Evolutionary conservation across 2,797 vertebrate genomes (phyloP).

Genomic region (Centropyge bicolor): DNA sequence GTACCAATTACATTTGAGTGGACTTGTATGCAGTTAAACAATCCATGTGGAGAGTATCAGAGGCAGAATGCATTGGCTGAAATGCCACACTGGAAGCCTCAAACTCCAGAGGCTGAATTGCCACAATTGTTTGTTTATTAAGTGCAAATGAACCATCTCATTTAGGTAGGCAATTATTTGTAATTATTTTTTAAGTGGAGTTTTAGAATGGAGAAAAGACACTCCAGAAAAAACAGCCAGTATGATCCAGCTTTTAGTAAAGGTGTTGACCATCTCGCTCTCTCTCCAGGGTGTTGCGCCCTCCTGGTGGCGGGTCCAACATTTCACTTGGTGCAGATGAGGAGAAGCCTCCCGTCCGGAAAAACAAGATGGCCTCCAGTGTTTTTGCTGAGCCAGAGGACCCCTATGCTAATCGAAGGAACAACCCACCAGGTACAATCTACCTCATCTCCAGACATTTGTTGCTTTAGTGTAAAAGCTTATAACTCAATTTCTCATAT

Average conservation of each 20-base stretch:
- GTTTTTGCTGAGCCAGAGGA: conserved; percentile 96
- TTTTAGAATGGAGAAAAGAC: not conserved
- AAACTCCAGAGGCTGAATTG: too few species aligned
- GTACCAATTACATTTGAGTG: too few species aligned
- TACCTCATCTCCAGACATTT: not conserved
- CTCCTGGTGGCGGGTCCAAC: conserved; percentile 96
- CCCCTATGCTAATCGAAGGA: conserved; percentile 88
- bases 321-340: conserved; percentile 92
- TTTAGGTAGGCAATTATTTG: not conserved
- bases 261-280: conserved; percentile 4
- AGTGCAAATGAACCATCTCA: not conserved
- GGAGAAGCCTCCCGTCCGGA: conserved; percentile 87
- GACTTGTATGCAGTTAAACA: too few species aligned
- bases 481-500: not conserved
- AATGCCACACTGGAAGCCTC: too few species aligned
- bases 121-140: not conserved
- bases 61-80: too few species aligned
- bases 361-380: conserved; percentile 96
- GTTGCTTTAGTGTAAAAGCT: not conserved
- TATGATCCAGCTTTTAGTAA: not conserved
- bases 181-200: not conserved
- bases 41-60: too few species aligned
- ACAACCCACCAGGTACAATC: conserved; percentile 87
- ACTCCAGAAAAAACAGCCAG: not conserved
- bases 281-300: conserved; percentile 90